Percentiles rank a stretch among this genome's conserved stretches.
Conservation (phyloP, 2,888 invertebrate genomes). For the Polyommatus icarus region DNA sequence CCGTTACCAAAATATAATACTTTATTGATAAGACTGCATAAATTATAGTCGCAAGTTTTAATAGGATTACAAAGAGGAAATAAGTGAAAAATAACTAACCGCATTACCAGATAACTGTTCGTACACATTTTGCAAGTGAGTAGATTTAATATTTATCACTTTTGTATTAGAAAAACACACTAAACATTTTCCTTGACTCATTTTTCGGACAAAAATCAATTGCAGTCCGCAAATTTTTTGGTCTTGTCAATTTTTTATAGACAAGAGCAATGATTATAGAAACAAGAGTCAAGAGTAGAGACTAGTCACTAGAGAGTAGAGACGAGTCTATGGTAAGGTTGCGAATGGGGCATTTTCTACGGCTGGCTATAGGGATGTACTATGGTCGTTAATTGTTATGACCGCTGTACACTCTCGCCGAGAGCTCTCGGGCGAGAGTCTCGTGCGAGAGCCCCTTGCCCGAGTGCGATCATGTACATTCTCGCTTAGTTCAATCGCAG, state of each 20-base stretch:
- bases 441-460: too few species aligned
- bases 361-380: too few species aligned
- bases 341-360: too few species aligned
- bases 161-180: slow-evolving; percentile 5
- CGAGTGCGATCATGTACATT: too few species aligned
- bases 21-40: not conserved
- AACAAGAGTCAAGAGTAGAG: too few species aligned
- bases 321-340: too few species aligned
- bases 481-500: too few species aligned
- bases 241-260: not conserved
- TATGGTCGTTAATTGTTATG: too few species aligned
- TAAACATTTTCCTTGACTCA: slow-evolving; percentile 14
- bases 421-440: too few species aligned
- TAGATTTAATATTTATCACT: slow-evolving; percentile 6
- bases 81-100: not conserved
- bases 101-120: not conserved
- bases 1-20: not conserved
- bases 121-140: slow-evolving; percentile 6
- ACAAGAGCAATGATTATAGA: too few species aligned
- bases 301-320: too few species aligned
- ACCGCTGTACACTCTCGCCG: too few species aligned
- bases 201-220: slow-evolving; percentile 10
- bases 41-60: not conserved
- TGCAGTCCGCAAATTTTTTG: not conserved
- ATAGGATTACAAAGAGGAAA: not conserved